Base-by-base conservation (phyloP, 2,888 invertebrate species). In the Creontiades dilutus region DNA sequence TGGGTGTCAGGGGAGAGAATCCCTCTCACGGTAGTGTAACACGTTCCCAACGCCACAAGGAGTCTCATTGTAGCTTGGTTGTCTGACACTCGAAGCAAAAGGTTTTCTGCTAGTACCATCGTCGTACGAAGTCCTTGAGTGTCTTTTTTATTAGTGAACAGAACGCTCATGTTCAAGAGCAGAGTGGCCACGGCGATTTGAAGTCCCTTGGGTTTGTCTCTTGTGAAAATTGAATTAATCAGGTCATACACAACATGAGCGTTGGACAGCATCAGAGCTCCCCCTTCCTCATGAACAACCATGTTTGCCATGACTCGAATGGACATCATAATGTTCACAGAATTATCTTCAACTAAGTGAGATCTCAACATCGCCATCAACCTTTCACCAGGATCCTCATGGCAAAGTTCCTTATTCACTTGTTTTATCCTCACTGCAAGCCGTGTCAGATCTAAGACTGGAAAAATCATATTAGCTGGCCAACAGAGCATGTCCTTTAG, bases 401-500 rank as follows among this genome's bases (percentile, higher is more conserved):
- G 92, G 92, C 95, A 94, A 82, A 96, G 93, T 80, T 93, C 92
- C 9, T 94, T 93, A 91, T 95, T 95, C 9, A 96, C 94, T 4
- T 95, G 94, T 92, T 95, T 95, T 91, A 96, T 96, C 80, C 97
- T 95, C 61, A 98, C 95, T 0, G 97, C 97, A 92, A 99, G 94
- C 91, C 99, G 95, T 16, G 98, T 95, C 7, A 99, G 94, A 93
- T 99, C 99, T 92, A 99, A 93, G 7, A 96, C 97, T 0, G 99
- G 99, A 55, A 88, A 88, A 37, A 88, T 61, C 78, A 81, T 88
- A n/a, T 81, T 80, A 12, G 88, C 27, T 7, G 89, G 89, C 89
- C 89, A 89, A 5, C 28, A 27, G 14, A 89, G 48, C 85, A 89
- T 47, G 2, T 84, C 23, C 19, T 46, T 27, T 19, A 89, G 37